Conservation (phyloP, 2,113 vertebrate genomes). For the Megaceryle torquata region DNA sequence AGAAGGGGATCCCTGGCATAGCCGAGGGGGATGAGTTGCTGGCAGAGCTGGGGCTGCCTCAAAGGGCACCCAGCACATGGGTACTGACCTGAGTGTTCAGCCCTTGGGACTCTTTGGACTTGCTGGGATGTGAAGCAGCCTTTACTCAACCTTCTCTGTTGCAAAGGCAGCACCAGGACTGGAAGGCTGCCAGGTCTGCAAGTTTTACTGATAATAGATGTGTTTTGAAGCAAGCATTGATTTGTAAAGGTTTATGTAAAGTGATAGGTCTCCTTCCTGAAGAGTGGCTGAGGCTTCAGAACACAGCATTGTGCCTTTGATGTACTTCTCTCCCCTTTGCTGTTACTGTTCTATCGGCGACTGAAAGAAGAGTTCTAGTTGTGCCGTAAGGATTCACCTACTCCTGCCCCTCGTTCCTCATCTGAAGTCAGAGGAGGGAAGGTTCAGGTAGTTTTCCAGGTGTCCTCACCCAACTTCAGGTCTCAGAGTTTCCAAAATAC, state of each 20-base stretch:
- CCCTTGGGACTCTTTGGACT: neutral
- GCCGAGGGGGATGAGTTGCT: neutral
- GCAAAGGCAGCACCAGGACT: neutral
- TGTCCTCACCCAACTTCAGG: neutral
- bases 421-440: neutral
- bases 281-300: neutral
- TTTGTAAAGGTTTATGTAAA: slow-evolving; percentile 2
- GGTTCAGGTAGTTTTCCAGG: neutral
- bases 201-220: neutral
- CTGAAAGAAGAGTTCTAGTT: neutral
- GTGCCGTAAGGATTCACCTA: neutral
- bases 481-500: neutral
- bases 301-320: neutral
- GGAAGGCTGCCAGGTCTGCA: neutral
- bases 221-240: neutral
- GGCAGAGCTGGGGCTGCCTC: neutral
- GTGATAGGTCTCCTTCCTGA: neutral
- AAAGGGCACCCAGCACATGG: neutral
- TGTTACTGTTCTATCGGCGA: neutral
- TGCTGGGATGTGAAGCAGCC: neutral
- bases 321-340: neutral
- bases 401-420: neutral
- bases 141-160: neutral
- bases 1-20: neutral
- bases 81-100: neutral